phyloP scores from a whole-genome alignment of 2,797 vertebrate genomes.

The Parauchenoglanis punctatus region DNA sequence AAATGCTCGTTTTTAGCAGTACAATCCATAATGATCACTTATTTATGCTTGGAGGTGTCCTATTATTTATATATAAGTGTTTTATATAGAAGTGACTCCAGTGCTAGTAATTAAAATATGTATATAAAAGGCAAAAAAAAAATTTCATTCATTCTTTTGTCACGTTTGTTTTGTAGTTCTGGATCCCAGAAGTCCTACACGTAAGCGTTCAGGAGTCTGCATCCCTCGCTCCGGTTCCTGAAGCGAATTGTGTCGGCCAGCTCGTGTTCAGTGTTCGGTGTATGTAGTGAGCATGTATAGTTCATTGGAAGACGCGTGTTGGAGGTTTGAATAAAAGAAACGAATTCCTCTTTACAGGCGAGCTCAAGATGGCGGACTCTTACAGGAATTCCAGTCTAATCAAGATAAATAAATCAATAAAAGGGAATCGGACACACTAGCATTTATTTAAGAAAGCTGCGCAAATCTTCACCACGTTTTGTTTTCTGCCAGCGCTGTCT shows the following conservation, averaged over 20 bases:
- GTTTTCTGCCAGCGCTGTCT: neutral
- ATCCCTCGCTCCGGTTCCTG: neutral
- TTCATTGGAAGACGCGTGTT: neutral
- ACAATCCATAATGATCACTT: neutral
- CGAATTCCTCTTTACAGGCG: neutral
- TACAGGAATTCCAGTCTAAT: neutral
- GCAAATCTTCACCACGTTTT: neutral
- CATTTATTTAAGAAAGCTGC: neutral
- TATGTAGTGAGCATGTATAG: neutral
- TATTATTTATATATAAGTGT: neutral
- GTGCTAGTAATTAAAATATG: neutral
- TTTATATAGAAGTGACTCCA: too few species aligned
- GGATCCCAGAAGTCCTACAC: neutral
- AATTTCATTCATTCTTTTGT: too few species aligned
- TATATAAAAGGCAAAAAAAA: neutral
- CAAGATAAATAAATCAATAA: too few species aligned
- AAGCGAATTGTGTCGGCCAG: neutral
- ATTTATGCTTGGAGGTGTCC: neutral
- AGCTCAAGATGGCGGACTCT: neutral
- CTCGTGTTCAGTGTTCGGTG: too few species aligned
- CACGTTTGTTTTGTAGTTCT: neutral
- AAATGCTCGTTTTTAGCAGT: neutral
- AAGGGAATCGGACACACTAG: neutral
- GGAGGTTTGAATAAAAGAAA: neutral
- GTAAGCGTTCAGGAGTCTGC: neutral